Evolutionary conservation across 53 echinoderm and acorn worm genomes (phyloP), one percentile per base, ranked within the genome.

Genomic region (Temnopleurus reevesii): DNA sequence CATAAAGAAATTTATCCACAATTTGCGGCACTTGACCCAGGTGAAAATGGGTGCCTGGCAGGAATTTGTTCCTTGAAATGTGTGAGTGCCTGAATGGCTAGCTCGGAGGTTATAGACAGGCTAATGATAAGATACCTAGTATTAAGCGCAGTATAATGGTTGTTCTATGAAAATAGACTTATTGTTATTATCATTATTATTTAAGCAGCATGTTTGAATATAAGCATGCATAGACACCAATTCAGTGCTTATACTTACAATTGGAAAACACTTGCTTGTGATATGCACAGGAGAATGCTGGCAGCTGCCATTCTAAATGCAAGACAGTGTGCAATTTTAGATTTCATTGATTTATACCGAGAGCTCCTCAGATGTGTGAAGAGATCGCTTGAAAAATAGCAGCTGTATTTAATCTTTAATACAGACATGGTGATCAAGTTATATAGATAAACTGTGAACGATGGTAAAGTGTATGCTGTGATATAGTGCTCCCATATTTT

Each of bases 301-400:
- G 23, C 71, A 43, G 71, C 71, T 71, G 71, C 71, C 18, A 8
- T 38, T 41, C 41, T 71, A n/a, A 71, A 38, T 18, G 30, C 5
- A 33, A 8, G 3, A 8, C 41, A 71, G 71, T n/a, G 21, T 71
- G n/a, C 71, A 36, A 71, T 71, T n/a, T 71, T 71, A 71, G 36
- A 71, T 38, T 71, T 71, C 23, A 71, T 71, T 71, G 71, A 71
- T 71, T 71, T 30, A 4, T 71, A 38, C 23, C 2, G 15, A 43
- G 38, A 2, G 71, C 71, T 71, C 43, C 41, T 71, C 36, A 71
- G 41, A 71, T 71, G 71, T 71, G 71, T 41, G 41, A 71, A 71
- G 71, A 71, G 41, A 41, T 41, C n/a, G 71, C n/a, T 19, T n/a
- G 41, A 19, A 38, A 71, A 71, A 71, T 71, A 71, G 41, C 71